Evolutionary conservation across 2,888 invertebrate species (phyloP).

Genomic region (Pseudeuparius sepicola): DNA sequence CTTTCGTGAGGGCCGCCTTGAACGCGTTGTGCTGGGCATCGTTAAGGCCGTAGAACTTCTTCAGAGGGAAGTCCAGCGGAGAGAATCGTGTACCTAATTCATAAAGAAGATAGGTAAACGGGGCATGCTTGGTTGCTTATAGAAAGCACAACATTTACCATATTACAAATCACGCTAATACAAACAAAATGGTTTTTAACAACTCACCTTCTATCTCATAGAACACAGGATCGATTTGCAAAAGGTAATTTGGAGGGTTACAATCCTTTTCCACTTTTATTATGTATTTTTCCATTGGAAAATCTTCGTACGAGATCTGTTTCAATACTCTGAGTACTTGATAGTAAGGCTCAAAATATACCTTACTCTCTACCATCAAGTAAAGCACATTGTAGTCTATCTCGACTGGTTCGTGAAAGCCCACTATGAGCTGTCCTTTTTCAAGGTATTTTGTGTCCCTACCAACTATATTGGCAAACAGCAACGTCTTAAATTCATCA

Average conservation of each 20-base stretch:
- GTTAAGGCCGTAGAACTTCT: slow-evolving; percentile 16
- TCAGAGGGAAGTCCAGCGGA: slow-evolving; percentile 15
- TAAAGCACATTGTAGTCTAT: neutral
- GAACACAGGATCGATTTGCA: slow-evolving; percentile 7
- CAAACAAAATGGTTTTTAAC: no score
- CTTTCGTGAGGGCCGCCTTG: slow-evolving; percentile 54
- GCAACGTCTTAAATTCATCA: slow-evolving; percentile 56
- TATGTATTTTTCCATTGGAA: slow-evolving; percentile 63
- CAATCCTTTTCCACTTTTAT: slow-evolving; percentile 44
- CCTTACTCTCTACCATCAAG: slow-evolving; percentile 64
- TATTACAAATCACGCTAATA: no score
- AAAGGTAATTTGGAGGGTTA: slow-evolving; percentile 16
- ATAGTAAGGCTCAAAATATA: slow-evolving; percentile 75
- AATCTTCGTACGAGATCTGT: slow-evolving; percentile 42
- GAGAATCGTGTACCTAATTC: slow-evolving; percentile 12
- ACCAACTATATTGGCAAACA: slow-evolving; percentile 59
- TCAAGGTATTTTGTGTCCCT: slow-evolving; percentile 43
- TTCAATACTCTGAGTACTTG: slow-evolving; percentile 62
- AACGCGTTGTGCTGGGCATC: slow-evolving; percentile 57
- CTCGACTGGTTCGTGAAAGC: slow-evolving; percentile 19
- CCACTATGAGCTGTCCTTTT: slow-evolving; percentile 45
- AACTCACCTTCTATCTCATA: slow-evolving; percentile 22
- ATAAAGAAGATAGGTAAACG: no score
- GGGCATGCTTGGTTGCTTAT: no score
- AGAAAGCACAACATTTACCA: no score